phyloP scores from a whole-genome alignment of 1,140 invertebrate species.

The Drosophila varians region DNA sequence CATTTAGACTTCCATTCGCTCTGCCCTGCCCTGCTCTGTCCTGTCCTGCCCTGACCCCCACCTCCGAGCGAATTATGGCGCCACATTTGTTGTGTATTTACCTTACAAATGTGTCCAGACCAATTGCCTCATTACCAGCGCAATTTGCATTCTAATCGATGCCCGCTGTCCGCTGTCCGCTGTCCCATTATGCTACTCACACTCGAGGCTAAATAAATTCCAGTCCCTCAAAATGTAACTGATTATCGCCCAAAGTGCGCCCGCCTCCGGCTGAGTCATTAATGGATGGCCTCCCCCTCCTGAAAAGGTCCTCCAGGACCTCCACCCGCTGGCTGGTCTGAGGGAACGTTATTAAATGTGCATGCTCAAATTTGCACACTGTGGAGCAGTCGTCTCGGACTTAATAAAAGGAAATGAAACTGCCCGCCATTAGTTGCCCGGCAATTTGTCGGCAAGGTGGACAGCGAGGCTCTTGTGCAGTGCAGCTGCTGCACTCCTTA shows the following conservation, averaged over 20 bases:
- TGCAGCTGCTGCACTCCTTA: not conserved
- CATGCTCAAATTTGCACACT: not conserved
- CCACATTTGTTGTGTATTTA: conserved; percentile 31
- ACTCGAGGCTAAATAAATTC: not conserved
- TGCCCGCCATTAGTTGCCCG: not conserved
- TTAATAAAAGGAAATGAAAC: conserved; percentile 1
- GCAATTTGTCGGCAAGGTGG: not conserved
- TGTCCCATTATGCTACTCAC: conserved; percentile 12
- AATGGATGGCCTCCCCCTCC: not conserved
- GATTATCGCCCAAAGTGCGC: not conserved
- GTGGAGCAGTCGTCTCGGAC: not conserved
- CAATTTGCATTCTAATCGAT: conserved; percentile 37
- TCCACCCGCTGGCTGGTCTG: not conserved
- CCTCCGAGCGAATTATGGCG: no score
- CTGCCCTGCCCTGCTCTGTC: no score
- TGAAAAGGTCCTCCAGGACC: not conserved
- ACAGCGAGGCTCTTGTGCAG: not conserved
- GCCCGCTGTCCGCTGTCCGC: conserved; percentile 15
- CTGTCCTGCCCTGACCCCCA: no score
- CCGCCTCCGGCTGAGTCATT: not conserved
- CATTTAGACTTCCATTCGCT: not conserved
- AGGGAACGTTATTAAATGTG: not conserved
- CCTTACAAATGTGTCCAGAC: conserved; percentile 37
- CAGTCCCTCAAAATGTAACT: conserved; percentile 10
- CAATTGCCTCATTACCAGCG: conserved; percentile 15